phyloP scores from a whole-genome alignment of 2,888 invertebrate genomes.

The Stenodera caucasica region DNA sequence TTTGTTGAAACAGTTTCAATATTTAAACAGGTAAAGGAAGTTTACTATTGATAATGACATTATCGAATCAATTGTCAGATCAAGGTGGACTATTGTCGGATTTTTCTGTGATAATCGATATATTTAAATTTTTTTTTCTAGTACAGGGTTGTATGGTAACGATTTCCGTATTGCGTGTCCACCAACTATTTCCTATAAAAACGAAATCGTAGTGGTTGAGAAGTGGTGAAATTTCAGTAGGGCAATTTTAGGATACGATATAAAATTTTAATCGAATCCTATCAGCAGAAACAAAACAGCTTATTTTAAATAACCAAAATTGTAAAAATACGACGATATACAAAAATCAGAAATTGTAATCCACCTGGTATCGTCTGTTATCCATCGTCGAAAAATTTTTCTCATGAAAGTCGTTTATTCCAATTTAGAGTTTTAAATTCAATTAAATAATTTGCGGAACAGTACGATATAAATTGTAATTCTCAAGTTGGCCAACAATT shows the following conservation, averaged over 20 bases:
- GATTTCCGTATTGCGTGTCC: background rate
- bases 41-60: background rate
- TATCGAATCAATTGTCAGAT: background rate
- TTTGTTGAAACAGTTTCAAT: background rate
- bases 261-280: background rate
- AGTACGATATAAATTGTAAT: background rate
- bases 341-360: background rate
- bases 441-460: constrained; percentile 25
- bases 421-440: constrained; percentile 23
- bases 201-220: background rate
- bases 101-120: too few relatives aligned
- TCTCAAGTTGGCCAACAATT: background rate
- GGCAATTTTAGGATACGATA: background rate
- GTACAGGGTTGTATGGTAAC: background rate
- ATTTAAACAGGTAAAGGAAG: background rate
- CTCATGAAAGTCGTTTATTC: constrained; percentile 18
- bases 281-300: too few relatives aligned
- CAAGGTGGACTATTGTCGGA: too few relatives aligned
- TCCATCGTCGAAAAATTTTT: background rate
- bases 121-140: background rate
- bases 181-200: background rate
- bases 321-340: background rate
- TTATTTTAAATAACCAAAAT: too few relatives aligned
- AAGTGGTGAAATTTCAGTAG: background rate
- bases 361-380: background rate